These are phyloP conservation scores for Pluvialis apricaria DNA, from an alignment of 2,113 vertebrate genomes.

Conservation along the genomic window DNA sequence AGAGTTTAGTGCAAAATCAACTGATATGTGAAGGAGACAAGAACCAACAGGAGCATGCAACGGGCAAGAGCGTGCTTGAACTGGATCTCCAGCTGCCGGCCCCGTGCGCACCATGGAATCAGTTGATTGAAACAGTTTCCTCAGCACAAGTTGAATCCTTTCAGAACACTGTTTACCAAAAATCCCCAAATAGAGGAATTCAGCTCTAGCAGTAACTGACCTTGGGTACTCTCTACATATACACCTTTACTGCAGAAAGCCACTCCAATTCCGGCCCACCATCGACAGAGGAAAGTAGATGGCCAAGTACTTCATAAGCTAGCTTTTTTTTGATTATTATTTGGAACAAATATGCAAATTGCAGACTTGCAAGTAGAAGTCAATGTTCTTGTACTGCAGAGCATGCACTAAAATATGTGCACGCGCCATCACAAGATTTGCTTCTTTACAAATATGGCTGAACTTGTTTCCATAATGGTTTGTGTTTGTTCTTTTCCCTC, in stretches of 20 bases:
- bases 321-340: background rate
- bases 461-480: constrained; percentile 61
- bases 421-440: constrained; percentile 53
- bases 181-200: background rate
- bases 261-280: background rate
- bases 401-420: constrained; percentile 37
- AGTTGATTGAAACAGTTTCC: background rate
- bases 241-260: background rate
- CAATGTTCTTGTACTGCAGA: constrained; percentile 53
- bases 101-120: background rate
- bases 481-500: constrained; percentile 51
- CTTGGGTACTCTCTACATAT: background rate
- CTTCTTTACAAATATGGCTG: constrained; percentile 55
- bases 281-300: background rate
- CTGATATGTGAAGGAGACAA: background rate
- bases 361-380: constrained; percentile 31
- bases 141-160: background rate
- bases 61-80: background rate
- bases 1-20: background rate
- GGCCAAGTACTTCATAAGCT: background rate
- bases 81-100: background rate
- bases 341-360: constrained; percentile 25
- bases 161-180: background rate
- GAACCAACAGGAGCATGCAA: background rate
- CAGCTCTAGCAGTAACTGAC: background rate